Evolutionary conservation across 1,140 invertebrate species (phyloP).

Genomic region (Episyrphus balteatus): DNA sequence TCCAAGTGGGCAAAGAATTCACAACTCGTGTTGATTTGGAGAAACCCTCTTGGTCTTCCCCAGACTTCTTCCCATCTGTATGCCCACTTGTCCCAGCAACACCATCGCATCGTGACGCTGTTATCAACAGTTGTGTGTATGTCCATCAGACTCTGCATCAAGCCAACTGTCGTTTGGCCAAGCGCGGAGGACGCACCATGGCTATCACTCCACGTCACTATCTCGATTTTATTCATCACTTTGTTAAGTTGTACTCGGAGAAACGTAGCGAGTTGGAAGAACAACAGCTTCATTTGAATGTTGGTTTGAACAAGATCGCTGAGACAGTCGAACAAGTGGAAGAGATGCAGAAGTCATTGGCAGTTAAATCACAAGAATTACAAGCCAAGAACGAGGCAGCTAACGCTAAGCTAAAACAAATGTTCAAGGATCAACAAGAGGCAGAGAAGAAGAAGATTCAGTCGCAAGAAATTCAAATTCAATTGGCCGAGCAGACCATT

Average conservation of each 20-base stretch:
- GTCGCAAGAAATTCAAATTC: slow-evolving; percentile 92
- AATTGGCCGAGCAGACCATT: slow-evolving; percentile 79
- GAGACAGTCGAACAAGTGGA: slow-evolving; percentile 99
- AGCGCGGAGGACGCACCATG: slow-evolving; percentile 88
- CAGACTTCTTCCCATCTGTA: slow-evolving; percentile 78
- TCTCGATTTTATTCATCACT: slow-evolving; percentile 99
- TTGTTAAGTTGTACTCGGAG: slow-evolving; percentile 95
- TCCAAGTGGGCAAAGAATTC: slow-evolving; percentile 80
- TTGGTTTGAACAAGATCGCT: slow-evolving; percentile 95
- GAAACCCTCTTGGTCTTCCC: slow-evolving; percentile 66
- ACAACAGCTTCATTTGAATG: slow-evolving; percentile 96
- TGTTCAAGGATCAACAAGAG: slow-evolving; percentile 99
- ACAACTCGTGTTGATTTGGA: slow-evolving; percentile 76
- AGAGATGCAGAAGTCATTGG: slow-evolving; percentile 97
- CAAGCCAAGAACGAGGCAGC: slow-evolving; percentile 99
- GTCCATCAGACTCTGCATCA: slow-evolving; percentile 95
- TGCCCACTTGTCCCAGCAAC: slow-evolving; percentile 64
- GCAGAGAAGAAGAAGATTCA: slow-evolving; percentile 98
- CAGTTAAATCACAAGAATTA: slow-evolving; percentile 90
- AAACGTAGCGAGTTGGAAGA: slow-evolving; percentile 97
- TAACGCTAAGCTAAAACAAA: slow-evolving; percentile 96
- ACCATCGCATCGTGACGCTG: slow-evolving; percentile 81
- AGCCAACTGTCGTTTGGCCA: slow-evolving; percentile 79
- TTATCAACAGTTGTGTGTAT: slow-evolving; percentile 96
- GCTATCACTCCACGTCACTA: slow-evolving; percentile 96